These are phyloP conservation scores for Tapera naevia DNA, from an alignment of 2,797 vertebrate genomes.

Conservation along the genomic window DNA sequence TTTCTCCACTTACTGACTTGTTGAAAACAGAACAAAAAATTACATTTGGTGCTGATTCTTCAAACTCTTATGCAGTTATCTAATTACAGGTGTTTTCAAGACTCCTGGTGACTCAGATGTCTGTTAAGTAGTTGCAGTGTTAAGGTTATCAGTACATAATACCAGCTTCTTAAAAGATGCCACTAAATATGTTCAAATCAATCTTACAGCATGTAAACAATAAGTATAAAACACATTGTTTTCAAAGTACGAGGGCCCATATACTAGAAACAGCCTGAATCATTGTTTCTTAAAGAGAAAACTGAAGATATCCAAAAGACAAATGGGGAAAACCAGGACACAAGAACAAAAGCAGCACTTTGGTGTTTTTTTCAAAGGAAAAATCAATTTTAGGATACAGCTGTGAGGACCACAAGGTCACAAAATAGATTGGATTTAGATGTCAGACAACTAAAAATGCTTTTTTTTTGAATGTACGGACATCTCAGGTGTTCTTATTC, in stretches of 20 bases:
- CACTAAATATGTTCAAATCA: neutral
- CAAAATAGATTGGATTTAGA: slow-evolving; percentile 9
- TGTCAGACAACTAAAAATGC: neutral
- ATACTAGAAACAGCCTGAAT: neutral
- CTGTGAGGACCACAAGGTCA: neutral
- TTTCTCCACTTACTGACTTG: neutral
- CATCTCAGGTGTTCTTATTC: neutral
- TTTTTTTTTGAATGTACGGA: neutral
- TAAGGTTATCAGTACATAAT: neutral
- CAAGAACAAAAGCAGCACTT: slow-evolving; percentile 33
- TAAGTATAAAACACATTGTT: neutral
- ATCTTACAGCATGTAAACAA: neutral
- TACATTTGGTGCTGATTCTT: neutral
- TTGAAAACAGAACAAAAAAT: neutral
- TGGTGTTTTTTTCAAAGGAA: slow-evolving; percentile 17
- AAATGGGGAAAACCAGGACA: neutral
- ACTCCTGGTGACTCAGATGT: neutral
- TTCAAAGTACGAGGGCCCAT: neutral
- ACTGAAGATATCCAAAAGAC: neutral
- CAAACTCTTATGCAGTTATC: neutral
- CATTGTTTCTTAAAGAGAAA: neutral
- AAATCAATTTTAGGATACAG: neutral
- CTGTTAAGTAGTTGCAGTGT: neutral
- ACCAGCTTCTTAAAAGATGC: neutral
- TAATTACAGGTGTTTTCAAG: neutral